These are phyloP conservation scores for Phoxinus dragarum DNA, from an alignment of 2,797 vertebrate species.

Conservation along the genomic window DNA sequence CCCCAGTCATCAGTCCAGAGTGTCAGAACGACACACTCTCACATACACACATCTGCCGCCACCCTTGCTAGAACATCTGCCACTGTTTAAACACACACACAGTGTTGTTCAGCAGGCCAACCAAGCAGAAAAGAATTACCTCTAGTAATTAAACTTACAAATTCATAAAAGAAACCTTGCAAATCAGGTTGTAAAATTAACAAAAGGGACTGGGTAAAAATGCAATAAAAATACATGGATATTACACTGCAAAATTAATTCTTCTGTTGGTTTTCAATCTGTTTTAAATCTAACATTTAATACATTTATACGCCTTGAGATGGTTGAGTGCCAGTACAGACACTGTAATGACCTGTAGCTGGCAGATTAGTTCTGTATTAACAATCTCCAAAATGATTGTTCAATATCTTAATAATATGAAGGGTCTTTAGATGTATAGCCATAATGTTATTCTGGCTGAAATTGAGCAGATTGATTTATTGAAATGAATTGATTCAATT, in stretches of 20 bases:
- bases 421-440: not conserved
- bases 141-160: not conserved
- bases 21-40: conserved; percentile 71
- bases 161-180: not conserved
- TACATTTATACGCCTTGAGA: not conserved
- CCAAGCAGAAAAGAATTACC: not conserved
- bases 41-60: conserved; percentile 45
- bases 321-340: not conserved
- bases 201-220: not conserved
- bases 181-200: not conserved
- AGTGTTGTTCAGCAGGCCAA: conserved; percentile 8
- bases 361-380: too few species aligned
- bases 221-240: not conserved
- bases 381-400: too few species aligned
- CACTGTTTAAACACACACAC: conserved; percentile 34
- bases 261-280: not conserved
- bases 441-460: not conserved
- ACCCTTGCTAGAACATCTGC: conserved; percentile 54
- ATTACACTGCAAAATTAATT: not conserved
- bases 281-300: not conserved
- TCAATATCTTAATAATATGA: too few species aligned
- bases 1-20: conserved; percentile 82
- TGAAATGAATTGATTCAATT: not conserved
- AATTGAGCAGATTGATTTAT: not conserved
- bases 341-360: not conserved